phyloP scores from a whole-genome alignment of 23 tunicate species.

The Halocynthia aurantium region DNA sequence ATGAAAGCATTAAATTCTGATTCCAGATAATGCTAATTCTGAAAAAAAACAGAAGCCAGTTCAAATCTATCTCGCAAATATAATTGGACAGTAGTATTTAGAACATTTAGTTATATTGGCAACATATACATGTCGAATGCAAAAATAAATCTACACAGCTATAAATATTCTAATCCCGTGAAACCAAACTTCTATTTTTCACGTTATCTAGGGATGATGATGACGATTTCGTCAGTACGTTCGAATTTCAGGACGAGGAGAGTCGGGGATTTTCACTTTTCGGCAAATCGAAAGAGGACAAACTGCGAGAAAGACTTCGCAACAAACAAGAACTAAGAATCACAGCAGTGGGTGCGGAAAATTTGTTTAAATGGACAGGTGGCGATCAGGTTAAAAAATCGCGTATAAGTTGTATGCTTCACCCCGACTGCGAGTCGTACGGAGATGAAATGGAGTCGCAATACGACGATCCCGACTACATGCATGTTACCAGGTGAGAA shows the following conservation, averaged over 20 bases:
- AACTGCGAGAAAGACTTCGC: background rate
- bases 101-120: too few relatives aligned
- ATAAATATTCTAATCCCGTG: too few relatives aligned
- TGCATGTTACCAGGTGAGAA: background rate
- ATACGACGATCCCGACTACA: background rate
- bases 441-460: background rate
- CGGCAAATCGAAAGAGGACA: background rate
- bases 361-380: slow-evolving; percentile 1
- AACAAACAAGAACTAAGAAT: background rate
- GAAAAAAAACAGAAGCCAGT: too few relatives aligned
- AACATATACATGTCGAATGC: too few relatives aligned
- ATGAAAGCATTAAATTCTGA: too few relatives aligned
- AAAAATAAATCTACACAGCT: too few relatives aligned
- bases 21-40: too few relatives aligned
- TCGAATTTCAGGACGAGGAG: background rate
- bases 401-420: background rate
- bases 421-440: slow-evolving; percentile 1
- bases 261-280: background rate
- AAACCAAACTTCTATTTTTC: background rate
- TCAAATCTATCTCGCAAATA: too few relatives aligned
- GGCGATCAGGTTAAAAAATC: background rate
- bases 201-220: background rate
- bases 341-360: background rate
- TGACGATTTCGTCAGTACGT: background rate
- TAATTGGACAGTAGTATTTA: too few relatives aligned